Percentiles rank a stretch among this genome's conserved stretches.
phyloP scores from a whole-genome alignment of 2,888 invertebrate species.

The Eupelmus urozonus region DNA sequence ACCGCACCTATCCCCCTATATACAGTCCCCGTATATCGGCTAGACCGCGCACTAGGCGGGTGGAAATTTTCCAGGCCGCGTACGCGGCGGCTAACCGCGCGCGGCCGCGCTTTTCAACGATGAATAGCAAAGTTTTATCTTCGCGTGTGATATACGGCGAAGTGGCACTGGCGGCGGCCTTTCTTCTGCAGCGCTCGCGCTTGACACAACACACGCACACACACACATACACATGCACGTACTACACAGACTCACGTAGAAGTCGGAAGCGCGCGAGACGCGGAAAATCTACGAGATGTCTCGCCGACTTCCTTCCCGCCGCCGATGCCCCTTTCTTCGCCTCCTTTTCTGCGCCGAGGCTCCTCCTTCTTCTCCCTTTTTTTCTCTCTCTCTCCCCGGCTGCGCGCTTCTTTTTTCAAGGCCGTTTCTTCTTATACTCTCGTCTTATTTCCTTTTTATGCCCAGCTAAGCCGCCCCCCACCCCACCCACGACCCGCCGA shows the following conservation, averaged over 20 bases:
- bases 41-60: too few species aligned
- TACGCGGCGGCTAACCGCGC: conserved; percentile 36
- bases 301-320: conserved; percentile 54
- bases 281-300: conserved; percentile 63
- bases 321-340: conserved; percentile 33
- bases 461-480: conserved; percentile 15
- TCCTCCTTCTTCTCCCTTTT: background rate
- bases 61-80: conserved; percentile 34
- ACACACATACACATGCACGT: background rate
- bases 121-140: conserved; percentile 66
- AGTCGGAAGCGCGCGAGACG: conserved; percentile 62
- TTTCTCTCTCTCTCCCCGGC: background rate
- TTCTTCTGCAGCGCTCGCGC: conserved; percentile 57
- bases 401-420: conserved; percentile 36
- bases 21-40: too few species aligned
- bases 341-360: background rate
- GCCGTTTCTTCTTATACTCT: conserved; percentile 45
- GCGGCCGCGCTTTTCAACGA: conserved; percentile 60
- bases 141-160: conserved; percentile 61
- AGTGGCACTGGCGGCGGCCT: conserved; percentile 59
- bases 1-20: background rate
- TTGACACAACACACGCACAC: conserved; percentile 58
- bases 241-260: too few species aligned
- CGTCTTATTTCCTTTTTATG: conserved; percentile 48
- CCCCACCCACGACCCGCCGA: background rate